Evolutionary conservation across 2,888 invertebrate genomes (phyloP).

Genomic region (Tyria jacobaeae): DNA sequence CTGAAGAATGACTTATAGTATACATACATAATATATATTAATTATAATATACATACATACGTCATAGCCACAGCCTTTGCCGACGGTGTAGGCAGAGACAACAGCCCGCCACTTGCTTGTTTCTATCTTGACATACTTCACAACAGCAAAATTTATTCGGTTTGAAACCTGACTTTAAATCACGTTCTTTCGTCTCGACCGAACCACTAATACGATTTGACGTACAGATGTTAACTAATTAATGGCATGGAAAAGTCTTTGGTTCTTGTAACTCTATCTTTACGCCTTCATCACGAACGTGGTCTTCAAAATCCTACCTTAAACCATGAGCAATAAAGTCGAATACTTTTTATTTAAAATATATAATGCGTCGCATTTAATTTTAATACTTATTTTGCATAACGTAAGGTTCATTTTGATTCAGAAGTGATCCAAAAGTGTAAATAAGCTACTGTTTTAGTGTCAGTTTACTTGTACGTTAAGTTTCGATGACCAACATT

Average conservation of each 20-base stretch:
- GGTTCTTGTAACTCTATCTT: conserved; percentile 76
- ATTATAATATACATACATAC: no score
- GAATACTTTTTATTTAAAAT: conserved; percentile 25
- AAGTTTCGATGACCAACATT: conserved; percentile 78
- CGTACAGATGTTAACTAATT: conserved; percentile 77
- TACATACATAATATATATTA: no score
- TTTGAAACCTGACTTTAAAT: conserved; percentile 21
- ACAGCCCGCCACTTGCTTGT: no score
- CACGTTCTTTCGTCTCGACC: conserved; percentile 60
- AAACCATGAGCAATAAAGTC: conserved; percentile 2
- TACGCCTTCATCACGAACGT: conserved; percentile 44
- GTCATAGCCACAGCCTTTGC: no score
- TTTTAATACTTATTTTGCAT: conserved; percentile 27
- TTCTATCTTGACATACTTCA: no score
- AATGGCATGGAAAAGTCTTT: conserved; percentile 80
- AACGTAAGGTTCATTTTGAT: conserved; percentile 51
- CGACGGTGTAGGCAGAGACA: no score
- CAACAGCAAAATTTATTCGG: no score
- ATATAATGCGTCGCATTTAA: conserved; percentile 12
- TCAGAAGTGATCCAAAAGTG: conserved; percentile 55
- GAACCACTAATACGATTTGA: conserved; percentile 70
- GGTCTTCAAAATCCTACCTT: conserved; percentile 49
- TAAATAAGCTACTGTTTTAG: conserved; percentile 79
- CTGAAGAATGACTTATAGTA: no score
- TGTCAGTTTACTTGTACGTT: conserved; percentile 76